Percentiles rank a stretch among this genome's conserved stretches.
Conservation (phyloP, 92 coral and sea anemone genomes). For the Chrysogorgia sp. region DNA sequence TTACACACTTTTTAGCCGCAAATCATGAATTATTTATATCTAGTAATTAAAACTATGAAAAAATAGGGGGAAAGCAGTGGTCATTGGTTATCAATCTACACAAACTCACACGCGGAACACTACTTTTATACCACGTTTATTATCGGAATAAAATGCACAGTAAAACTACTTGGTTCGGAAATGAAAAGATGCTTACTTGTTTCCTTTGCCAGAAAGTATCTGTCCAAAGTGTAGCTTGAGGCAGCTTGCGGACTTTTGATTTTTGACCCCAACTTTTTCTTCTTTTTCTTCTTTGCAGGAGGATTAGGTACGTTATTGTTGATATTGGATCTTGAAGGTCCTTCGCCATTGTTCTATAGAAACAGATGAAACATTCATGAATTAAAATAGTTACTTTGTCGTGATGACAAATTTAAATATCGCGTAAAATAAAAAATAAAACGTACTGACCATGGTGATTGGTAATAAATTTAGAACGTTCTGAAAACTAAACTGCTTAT, state of each 20-base stretch:
- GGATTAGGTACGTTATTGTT: conserved; percentile 33
- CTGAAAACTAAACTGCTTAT: too few relatives aligned
- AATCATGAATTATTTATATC: too few relatives aligned
- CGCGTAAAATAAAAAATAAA: neutral
- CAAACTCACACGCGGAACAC: too few relatives aligned
- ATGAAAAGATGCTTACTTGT: conserved; percentile 2
- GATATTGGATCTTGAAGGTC: conserved; percentile 25
- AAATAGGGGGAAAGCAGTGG: too few relatives aligned
- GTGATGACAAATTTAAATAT: too few relatives aligned
- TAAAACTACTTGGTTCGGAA: neutral
- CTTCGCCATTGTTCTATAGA: neutral
- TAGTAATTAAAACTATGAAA: too few relatives aligned
- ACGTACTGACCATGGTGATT: too few relatives aligned
- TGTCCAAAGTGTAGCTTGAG: conserved; percentile 68
- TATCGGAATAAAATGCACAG: too few relatives aligned
- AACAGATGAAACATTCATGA: neutral
- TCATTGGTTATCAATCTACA: too few relatives aligned
- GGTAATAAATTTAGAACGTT: too few relatives aligned
- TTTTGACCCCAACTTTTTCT: conserved; percentile 43
- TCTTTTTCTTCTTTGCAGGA: conserved; percentile 39
- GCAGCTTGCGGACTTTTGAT: conserved; percentile 20
- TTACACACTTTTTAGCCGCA: too few relatives aligned
- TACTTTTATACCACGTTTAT: too few relatives aligned
- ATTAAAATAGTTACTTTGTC: neutral
- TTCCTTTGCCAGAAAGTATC: conserved; percentile 68